Evolutionary conservation across 2,113 vertebrate species (phyloP), one percentile per base, ranked within the genome.

Genomic region (Channa argus): DNA sequence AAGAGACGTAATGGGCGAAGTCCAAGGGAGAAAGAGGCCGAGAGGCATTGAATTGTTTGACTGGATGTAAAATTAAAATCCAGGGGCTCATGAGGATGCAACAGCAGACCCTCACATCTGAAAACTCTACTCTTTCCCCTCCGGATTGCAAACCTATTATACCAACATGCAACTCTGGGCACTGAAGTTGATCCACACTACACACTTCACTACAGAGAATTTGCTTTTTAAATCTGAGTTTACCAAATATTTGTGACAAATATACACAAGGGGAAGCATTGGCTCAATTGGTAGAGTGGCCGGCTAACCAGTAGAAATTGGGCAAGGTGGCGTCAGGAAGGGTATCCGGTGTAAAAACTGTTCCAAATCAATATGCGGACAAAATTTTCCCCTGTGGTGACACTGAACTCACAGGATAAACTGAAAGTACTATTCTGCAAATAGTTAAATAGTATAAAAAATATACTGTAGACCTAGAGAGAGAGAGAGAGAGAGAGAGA

Each of bases 1-100:
- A 67, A 78, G 59, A 82, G 52, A 79, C 39, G 6, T 41, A 41
- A 41, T 41, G 4, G 6, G 39, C 4, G 39, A 41, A 41, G 6
- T 7, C 6, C 4, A 41, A 41, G 39, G 6, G 39, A 41, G 39
- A 41, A 4, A 41, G 24, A 41, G 39, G 39, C 39, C 4, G 39
- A 41, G 6, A 24, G 9, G 43, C 12, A 34, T 34, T 52, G 45
- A 34, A 63, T 41, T 13, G 63, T 8, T 49, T 12, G 10, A n/a
- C 44, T 15, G 13, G 37, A 15, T 63, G 10, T 51, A 43, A 56
- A 6, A 71, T 64, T 34, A 8, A 72, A 62, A 77, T 63, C 8
- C 45, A 54, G 3, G 45, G 37, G 14, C 8, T 44, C 39, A 24
- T 5, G 4, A 41, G 14, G 14, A 2, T n/a, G 8, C 41, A 39